phyloP scores from a whole-genome alignment of 2,797 vertebrate genomes.

The Anomalospiza imberbis region DNA sequence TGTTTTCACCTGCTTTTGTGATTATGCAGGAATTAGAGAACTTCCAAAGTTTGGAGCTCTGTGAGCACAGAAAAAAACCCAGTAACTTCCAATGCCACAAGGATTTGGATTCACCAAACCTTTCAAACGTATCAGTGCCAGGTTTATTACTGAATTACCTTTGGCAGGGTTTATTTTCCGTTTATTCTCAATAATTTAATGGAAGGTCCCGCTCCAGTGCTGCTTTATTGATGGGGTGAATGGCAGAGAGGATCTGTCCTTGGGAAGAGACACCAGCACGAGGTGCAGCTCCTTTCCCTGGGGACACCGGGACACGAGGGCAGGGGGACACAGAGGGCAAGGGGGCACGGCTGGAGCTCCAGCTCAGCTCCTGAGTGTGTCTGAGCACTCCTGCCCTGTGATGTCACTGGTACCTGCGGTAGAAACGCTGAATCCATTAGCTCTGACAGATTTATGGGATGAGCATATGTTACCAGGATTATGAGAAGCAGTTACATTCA shows the following conservation, averaged over 20 bases:
- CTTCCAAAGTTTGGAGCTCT: constrained; percentile 32
- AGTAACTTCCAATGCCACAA: neutral
- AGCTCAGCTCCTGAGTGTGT: neutral
- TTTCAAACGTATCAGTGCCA: neutral
- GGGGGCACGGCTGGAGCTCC: neutral
- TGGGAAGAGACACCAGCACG: rapidly evolving
- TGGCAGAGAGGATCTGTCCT: neutral
- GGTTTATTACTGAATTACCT: neutral
- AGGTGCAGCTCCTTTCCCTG: neutral
- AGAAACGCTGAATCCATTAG: neutral
- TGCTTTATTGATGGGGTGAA: neutral
- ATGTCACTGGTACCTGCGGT: constrained; percentile 27
- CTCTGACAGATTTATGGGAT: constrained; percentile 6
- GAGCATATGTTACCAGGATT: neutral
- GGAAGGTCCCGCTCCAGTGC: rapidly evolving
- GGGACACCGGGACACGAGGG: neutral
- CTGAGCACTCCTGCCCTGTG: neutral
- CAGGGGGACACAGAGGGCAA: neutral
- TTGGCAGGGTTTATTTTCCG: neutral
- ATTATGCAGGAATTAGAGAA: neutral
- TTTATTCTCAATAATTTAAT: neutral
- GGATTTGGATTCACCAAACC: neutral
- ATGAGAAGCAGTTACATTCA: constrained; percentile 7
- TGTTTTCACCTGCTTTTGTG: neutral
- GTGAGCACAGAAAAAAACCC: neutral